phyloP scores from a whole-genome alignment of 2,113 vertebrate species.

The Steatornis caripensis region DNA sequence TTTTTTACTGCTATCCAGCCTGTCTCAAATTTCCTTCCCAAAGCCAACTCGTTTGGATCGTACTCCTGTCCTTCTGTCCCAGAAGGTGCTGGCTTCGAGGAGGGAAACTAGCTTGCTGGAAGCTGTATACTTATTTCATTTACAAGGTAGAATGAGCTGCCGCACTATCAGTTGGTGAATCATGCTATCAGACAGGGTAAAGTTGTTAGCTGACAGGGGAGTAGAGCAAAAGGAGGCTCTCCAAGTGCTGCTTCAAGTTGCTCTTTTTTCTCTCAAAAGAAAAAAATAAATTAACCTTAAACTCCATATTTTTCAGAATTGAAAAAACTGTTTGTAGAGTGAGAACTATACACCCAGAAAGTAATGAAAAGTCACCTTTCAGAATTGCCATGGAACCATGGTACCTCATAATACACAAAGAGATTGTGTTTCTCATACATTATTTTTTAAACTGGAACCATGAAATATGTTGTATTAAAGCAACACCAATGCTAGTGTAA shows the following conservation, averaged over 20 bases:
- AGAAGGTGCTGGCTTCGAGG: background rate
- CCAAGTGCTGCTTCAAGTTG: background rate
- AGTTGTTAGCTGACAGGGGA: background rate
- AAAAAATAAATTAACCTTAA: background rate
- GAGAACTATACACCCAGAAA: background rate
- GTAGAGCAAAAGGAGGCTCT: background rate
- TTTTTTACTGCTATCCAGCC: background rate
- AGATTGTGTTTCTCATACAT: background rate
- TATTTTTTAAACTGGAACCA: background rate
- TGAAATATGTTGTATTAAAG: background rate
- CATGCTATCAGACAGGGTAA: background rate
- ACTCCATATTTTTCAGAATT: background rate
- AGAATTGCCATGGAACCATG: background rate
- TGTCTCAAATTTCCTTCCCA: background rate
- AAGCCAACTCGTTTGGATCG: background rate
- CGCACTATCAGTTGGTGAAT: background rate
- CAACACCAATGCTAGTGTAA: background rate
- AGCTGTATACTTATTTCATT: background rate
- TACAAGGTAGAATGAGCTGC: background rate
- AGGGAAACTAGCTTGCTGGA: background rate
- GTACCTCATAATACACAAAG: background rate
- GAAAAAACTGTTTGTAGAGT: background rate
- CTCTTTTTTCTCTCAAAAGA: background rate
- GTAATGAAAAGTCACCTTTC: background rate
- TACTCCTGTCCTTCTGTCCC: background rate